Evolutionary conservation across 1,140 invertebrate species (phyloP), one percentile per base, ranked within the genome.

Genomic region (Pseudomyrmex cubaensis): DNA sequence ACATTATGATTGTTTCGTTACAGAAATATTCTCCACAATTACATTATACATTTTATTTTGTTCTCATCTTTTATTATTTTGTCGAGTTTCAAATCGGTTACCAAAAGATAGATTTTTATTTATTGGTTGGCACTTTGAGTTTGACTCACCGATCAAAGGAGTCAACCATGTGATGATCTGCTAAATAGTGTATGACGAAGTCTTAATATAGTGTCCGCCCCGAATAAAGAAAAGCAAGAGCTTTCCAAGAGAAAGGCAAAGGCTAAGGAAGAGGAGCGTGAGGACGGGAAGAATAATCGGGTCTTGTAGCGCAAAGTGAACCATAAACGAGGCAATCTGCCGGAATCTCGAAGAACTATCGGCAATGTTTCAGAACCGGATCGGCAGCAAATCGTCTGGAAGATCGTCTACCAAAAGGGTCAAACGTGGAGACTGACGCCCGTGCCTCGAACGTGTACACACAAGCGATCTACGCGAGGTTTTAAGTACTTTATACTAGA

Each of bases 331-430:
- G 87, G 92, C 89, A 93, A 91, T 93, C 91, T 93, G 75, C 86
- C 85, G 92, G 92, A 93, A 93, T 93, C 91, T 85, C 82, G 90
- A 93, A 92, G 92, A 93, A 86, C 89, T 90, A 90, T 90, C 90
- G 90, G 86, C 84, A 85, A 82, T 83, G 77, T 78, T 84, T 78
- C 75, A 89, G 70, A 69, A 84, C 59, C 82, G 77, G 44, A 69
- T 87, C 54, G 54, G 59, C 52, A 85, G 56, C 78, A 89, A 91
- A 83, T 84, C 89, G 85, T 89, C 90, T 90, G 92, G 91, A 93
- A 93, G 92, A 93, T 74, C 88, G 89, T 85, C 66, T 85, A 86
- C 67, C 74, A 72, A 90, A 86, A 82, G 73, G 56, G 62, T 66
- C 72, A 83, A 83, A 88, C 73, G 69, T 70, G 80, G 84, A 72